A percentile compares a stretch with the other conserved stretches of the same genome.
Evolutionary conservation across 2,113 vertebrate species (phyloP).

Genomic region (Bungarus multicinctus): DNA sequence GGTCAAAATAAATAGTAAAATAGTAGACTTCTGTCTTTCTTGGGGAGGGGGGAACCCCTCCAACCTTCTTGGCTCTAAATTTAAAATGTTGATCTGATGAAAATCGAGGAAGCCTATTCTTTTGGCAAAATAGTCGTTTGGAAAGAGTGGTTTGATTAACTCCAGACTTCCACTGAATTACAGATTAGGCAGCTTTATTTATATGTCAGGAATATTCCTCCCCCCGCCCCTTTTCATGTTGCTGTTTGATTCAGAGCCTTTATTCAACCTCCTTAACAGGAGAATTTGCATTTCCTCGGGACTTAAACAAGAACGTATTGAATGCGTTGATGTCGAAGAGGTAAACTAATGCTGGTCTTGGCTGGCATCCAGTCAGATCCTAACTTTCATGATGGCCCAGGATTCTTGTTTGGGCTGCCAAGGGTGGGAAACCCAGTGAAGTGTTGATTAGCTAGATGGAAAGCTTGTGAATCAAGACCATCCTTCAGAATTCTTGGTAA

Average conservation of each 20-base stretch:
- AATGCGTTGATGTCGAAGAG: constrained; percentile 29
- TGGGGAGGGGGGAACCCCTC: too few species aligned
- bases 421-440: neutral
- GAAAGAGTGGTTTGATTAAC: constrained; percentile 7
- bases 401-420: constrained; percentile 41
- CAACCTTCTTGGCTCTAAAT: neutral
- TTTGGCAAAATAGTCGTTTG: neutral
- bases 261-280: neutral
- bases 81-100: neutral
- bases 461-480: neutral
- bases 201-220: neutral
- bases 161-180: constrained; percentile 24
- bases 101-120: accelerated
- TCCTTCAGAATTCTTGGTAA: neutral
- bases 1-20: neutral
- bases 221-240: neutral
- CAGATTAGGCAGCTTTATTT: constrained; percentile 13
- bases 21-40: neutral
- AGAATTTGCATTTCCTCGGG: neutral
- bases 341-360: constrained; percentile 57
- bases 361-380: constrained; percentile 44
- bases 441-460: neutral
- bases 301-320: constrained; percentile 24
- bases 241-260: neutral
- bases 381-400: constrained; percentile 49